Conservation (phyloP, 2,888 invertebrate species). For the Coleophora deauratella region DNA sequence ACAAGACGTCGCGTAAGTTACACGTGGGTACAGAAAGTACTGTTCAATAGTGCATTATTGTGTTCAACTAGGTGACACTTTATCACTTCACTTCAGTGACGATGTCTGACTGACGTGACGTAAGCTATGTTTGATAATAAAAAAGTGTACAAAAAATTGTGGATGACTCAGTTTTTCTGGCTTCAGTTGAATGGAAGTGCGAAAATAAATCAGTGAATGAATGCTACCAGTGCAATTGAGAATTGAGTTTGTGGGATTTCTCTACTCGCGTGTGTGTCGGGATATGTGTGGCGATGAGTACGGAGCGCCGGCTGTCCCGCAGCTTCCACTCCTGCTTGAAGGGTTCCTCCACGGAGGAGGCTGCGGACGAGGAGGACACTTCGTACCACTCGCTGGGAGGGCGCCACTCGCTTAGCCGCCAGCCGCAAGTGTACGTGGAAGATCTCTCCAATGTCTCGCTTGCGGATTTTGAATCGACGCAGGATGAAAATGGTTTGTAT, state of each 20-base stretch:
- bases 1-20: conserved; percentile 31
- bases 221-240: conserved; percentile 16
- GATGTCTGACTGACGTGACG: too few relatives aligned
- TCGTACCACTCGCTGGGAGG: conserved; percentile 67
- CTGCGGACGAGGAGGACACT: conserved; percentile 61
- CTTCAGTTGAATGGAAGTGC: not conserved
- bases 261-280: conserved; percentile 19
- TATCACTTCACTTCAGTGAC: too few relatives aligned
- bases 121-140: not conserved
- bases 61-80: too few relatives aligned
- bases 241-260: not conserved
- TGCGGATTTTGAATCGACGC: conserved; percentile 59
- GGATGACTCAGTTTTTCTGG: conserved; percentile 2
- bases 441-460: conserved; percentile 59
- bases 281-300: conserved; percentile 69
- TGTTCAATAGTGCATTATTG: too few relatives aligned
- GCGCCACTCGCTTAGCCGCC: conserved; percentile 52
- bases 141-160: conserved; percentile 2
- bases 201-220: not conserved
- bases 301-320: conserved; percentile 76
- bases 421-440: conserved; percentile 63
- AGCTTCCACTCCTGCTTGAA: conserved; percentile 81
- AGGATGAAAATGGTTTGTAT: conserved; percentile 63
- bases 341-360: conserved; percentile 72
- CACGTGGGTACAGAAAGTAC: too few relatives aligned